Evolutionary conservation across 2,113 vertebrate genomes (phyloP).

Genomic region (Percina caprodes): DNA sequence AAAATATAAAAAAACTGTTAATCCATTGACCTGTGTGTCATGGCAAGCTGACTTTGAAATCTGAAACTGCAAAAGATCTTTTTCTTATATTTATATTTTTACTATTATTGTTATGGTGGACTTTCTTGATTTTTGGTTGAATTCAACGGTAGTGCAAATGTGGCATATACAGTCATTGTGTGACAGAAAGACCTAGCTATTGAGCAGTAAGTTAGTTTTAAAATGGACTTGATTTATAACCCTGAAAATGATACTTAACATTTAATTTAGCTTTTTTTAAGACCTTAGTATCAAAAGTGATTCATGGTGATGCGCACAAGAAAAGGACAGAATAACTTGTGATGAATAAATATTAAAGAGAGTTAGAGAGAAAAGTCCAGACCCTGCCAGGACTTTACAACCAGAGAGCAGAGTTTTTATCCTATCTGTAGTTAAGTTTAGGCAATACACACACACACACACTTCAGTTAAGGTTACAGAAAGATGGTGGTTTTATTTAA

Average conservation of each 20-base stretch:
- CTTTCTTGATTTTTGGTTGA: background rate
- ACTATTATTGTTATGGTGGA: background rate
- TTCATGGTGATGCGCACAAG: background rate
- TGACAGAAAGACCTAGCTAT: background rate
- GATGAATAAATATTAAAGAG: background rate
- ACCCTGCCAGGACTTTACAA: too few species aligned
- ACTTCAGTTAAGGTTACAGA: too few species aligned
- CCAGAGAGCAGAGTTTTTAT: too few species aligned
- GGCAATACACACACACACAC: too few species aligned
- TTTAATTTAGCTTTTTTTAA: conserved; percentile 3
- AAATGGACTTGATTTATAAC: background rate
- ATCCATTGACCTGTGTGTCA: conserved; percentile 7
- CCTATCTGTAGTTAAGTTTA: too few species aligned
- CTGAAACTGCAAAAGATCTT: background rate
- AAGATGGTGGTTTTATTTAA: background rate
- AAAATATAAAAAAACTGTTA: background rate
- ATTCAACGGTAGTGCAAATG: background rate
- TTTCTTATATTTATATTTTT: background rate
- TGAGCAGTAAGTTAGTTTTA: background rate
- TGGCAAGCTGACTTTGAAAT: background rate
- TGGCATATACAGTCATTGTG: background rate
- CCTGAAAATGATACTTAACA: background rate
- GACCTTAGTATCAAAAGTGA: background rate
- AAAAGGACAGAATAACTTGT: background rate
- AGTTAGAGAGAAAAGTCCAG: background rate